Evolutionary conservation across 2,113 vertebrate species (phyloP).

Genomic region (Myotis yumanensis): DNA sequence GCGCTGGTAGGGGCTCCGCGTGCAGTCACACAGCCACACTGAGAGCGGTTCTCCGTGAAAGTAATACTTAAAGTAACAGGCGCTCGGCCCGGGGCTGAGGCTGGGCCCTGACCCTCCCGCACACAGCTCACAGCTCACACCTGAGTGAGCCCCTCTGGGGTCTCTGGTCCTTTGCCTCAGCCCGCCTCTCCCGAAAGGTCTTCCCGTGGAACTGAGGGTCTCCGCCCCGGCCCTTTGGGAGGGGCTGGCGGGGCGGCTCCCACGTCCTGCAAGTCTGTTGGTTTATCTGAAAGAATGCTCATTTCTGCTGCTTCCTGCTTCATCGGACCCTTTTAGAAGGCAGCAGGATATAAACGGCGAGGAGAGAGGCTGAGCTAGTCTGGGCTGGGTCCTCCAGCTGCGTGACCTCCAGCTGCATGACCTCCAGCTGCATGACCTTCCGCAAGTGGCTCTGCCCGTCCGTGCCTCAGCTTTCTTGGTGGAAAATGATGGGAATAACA

Average conservation of each 20-base stretch:
- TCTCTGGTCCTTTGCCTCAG: not conserved
- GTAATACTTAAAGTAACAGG: not conserved
- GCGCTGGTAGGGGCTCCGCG: rapidly evolving
- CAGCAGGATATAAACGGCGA: rapidly evolving
- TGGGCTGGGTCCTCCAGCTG: not conserved
- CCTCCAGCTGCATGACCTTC: not conserved
- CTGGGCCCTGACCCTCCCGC: not conserved
- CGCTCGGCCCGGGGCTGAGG: no score
- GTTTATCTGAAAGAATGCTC: not conserved
- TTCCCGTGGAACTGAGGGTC: rapidly evolving
- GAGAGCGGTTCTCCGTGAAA: rapidly evolving
- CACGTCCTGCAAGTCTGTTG: not conserved
- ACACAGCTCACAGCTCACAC: not conserved
- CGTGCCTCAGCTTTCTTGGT: not conserved
- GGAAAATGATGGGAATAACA: not conserved
- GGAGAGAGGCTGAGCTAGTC: not conserved
- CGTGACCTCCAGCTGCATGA: not conserved
- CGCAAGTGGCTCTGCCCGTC: not conserved
- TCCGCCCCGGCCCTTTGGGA: not conserved
- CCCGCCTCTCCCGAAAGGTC: not conserved
- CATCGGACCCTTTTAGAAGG: not conserved
- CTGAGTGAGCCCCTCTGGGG: not conserved
- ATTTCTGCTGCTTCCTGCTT: not conserved
- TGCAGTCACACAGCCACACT: rapidly evolving
- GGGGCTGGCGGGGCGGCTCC: not conserved